These are phyloP conservation scores for Cottus gobio DNA, from an alignment of 2,113 vertebrate genomes.

Conservation along the genomic window DNA sequence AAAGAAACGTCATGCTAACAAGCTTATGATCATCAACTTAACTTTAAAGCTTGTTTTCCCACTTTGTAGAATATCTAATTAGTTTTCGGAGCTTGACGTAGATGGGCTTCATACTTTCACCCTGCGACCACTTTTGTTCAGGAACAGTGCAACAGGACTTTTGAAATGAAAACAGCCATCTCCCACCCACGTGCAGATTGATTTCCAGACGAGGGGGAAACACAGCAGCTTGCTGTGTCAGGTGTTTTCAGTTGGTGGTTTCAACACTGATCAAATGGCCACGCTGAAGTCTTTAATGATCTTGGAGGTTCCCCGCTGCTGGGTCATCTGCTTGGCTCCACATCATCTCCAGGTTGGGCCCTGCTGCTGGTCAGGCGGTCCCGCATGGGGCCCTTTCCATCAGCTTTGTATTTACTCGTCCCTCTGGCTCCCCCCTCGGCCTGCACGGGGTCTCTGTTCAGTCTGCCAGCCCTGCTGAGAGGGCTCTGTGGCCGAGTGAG, in stretches of 20 bases:
- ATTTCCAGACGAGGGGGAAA: conserved; percentile 69
- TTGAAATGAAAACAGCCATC: conserved; percentile 70
- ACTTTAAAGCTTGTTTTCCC: not conserved
- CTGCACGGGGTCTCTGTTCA: conserved; percentile 80
- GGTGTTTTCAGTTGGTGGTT: conserved; percentile 73
- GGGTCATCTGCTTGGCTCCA: conserved; percentile 74
- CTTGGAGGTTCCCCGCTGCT: conserved; percentile 64
- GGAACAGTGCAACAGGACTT: conserved; percentile 64
- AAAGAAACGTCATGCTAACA: not conserved
- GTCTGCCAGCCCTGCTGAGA: conserved; percentile 77
- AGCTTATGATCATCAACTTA: not conserved
- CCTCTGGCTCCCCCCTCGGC: conserved; percentile 73
- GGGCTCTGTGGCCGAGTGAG: conserved; percentile 64
- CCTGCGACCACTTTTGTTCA: conserved; percentile 25
- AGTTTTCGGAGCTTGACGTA: not conserved
- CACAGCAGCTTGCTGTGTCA: conserved; percentile 68
- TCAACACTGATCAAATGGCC: conserved; percentile 78
- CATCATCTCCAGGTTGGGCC: conserved; percentile 66
- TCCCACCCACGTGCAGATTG: conserved; percentile 70
- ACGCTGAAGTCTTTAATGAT: conserved; percentile 71
- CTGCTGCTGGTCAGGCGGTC: conserved; percentile 68
- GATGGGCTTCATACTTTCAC: not conserved
- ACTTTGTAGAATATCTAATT: not conserved
- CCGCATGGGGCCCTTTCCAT: conserved; percentile 70
- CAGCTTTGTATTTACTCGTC: conserved; percentile 77